These are phyloP conservation scores for Chalcosyrphus nemorum DNA, from an alignment of 2,888 invertebrate species.

Conservation along the genomic window DNA sequence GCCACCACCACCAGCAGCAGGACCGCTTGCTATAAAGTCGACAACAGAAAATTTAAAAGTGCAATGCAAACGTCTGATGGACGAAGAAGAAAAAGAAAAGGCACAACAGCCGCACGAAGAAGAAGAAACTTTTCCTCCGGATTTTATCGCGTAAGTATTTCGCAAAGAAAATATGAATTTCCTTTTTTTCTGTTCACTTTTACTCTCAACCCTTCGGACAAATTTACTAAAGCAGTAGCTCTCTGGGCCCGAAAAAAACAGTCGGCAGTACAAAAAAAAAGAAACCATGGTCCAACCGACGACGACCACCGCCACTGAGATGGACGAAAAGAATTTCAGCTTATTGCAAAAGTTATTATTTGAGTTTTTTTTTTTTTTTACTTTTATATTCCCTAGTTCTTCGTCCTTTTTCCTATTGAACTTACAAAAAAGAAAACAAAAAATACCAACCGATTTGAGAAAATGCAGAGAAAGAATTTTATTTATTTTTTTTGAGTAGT, in stretches of 20 bases:
- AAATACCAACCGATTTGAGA: constrained; percentile 38
- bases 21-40: constrained; percentile 35
- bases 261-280: neutral
- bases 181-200: constrained; percentile 25
- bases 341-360: constrained; percentile 73
- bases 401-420: constrained; percentile 22
- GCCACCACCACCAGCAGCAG: constrained; percentile 7
- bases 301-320: constrained; percentile 30
- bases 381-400: constrained; percentile 1
- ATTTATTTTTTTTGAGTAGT: neutral
- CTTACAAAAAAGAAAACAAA: constrained; percentile 17
- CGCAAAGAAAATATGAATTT: constrained; percentile 63
- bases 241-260: neutral
- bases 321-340: constrained; percentile 53
- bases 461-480: constrained; percentile 11
- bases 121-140: constrained; percentile 40
- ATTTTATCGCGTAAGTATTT: constrained; percentile 66
- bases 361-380: constrained; percentile 32
- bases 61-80: constrained; percentile 56
- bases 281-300: constrained; percentile 37
- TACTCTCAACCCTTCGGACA: constrained; percentile 36
- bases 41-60: constrained; percentile 50
- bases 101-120: neutral
- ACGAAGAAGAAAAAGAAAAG: constrained; percentile 22
- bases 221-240: constrained; percentile 19